Percentiles rank a stretch among this genome's conserved stretches.
Conservation (phyloP, 2,888 invertebrate genomes). For the Andrena flavipes region DNA sequence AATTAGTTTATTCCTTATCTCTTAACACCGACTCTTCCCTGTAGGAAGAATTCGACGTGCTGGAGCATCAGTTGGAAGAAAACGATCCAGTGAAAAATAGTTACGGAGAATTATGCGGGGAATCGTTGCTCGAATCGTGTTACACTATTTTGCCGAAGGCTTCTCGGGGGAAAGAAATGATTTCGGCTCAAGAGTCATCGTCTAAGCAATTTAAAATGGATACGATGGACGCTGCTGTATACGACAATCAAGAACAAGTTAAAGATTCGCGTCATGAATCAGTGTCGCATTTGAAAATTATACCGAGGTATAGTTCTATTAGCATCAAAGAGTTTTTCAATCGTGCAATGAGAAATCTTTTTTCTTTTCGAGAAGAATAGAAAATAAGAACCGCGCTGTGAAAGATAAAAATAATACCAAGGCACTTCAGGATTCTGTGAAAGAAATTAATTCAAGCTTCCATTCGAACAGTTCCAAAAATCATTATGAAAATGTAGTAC, state of each 20-base stretch:
- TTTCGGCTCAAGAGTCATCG: background rate
- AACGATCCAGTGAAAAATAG: conserved; percentile 78
- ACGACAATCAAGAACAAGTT: conserved; percentile 15
- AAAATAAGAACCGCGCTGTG: conserved; percentile 3
- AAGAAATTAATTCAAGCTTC: conserved; percentile 17
- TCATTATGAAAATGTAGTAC: background rate
- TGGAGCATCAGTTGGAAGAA: conserved; percentile 81
- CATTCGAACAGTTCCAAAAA: background rate
- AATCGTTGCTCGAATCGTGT: conserved; percentile 76
- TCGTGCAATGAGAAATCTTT: background rate
- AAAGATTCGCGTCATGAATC: conserved; percentile 27
- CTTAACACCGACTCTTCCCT: conserved; percentile 12
- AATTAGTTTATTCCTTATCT: background rate
- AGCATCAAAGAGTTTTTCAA: background rate
- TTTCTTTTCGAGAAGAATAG: conserved; percentile 13
- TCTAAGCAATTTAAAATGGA: conserved; percentile 16
- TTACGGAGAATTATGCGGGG: conserved; percentile 78
- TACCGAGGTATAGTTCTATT: conserved; percentile 27
- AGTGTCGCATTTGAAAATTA: background rate
- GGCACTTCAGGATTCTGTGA: conserved; percentile 11
- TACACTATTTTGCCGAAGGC: conserved; percentile 66
- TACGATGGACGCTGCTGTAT: background rate
- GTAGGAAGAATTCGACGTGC: conserved; percentile 78
- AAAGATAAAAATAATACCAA: conserved; percentile 26
- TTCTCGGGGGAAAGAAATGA: conserved; percentile 28